phyloP scores from a whole-genome alignment of 92 coral and sea anemone species.

The Umimayanthus chanpuru region DNA sequence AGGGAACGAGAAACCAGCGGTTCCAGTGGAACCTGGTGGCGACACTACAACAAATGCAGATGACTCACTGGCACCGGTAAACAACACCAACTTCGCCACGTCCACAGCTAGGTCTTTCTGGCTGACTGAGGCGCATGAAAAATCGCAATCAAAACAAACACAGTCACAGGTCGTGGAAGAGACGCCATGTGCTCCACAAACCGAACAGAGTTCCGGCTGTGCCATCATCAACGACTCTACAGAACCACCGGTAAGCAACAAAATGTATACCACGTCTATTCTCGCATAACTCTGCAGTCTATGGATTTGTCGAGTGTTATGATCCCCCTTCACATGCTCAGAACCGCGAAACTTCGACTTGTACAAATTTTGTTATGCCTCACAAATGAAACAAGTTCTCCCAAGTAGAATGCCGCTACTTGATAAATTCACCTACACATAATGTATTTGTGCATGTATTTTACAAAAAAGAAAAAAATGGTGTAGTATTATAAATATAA shows the following conservation, averaged over 20 bases:
- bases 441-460: neutral
- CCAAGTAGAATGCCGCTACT: neutral
- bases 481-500: neutral
- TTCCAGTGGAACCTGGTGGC: conserved; percentile 10
- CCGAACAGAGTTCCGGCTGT: neutral
- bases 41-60: neutral
- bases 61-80: conserved; percentile 5
- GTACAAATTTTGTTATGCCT: neutral
- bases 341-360: neutral
- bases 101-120: neutral
- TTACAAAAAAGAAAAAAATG: neutral
- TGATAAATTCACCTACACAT: neutral
- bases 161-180: neutral
- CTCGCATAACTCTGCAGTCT: conserved; percentile 11
- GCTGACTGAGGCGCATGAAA: neutral
- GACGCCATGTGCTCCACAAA: conserved; percentile 5
- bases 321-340: neutral
- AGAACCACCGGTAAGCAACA: conserved; percentile 3
- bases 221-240: neutral
- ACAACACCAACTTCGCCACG: neutral
- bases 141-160: conserved; percentile 3
- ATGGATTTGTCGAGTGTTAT: conserved; percentile 10
- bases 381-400: conserved; percentile 7
- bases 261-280: neutral
- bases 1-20: conserved; percentile 5